Evolutionary conservation across 2,797 vertebrate genomes (phyloP).

Genomic region (Prunella strophiata): DNA sequence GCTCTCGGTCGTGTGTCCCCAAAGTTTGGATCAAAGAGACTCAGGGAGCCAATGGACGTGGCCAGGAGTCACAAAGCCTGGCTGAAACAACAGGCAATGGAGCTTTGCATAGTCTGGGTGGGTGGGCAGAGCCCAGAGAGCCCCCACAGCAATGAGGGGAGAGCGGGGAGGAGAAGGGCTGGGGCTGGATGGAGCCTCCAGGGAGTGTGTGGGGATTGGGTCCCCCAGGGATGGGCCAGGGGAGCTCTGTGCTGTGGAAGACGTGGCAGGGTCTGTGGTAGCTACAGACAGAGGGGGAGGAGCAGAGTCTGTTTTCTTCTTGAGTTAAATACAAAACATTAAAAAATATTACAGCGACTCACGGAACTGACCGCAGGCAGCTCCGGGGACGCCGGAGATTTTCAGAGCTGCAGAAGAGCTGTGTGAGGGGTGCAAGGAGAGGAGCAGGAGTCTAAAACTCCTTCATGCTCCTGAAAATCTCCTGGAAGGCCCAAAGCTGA

Average conservation of each 20-base stretch:
- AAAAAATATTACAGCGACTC: background rate
- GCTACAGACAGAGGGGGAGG: background rate
- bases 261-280: background rate
- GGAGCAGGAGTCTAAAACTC: background rate
- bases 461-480: background rate
- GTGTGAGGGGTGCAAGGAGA: background rate
- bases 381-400: background rate
- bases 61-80: conserved; percentile 46
- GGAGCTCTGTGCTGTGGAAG: background rate
- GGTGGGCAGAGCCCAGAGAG: background rate
- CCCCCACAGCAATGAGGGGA: background rate
- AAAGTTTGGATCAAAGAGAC: background rate
- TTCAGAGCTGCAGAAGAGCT: background rate
- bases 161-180: background rate
- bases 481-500: background rate
- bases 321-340: conserved; percentile 31
- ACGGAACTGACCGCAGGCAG: background rate
- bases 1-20: background rate
- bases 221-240: fast-evolving
- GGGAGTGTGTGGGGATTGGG: fast-evolving
- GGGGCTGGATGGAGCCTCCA: background rate
- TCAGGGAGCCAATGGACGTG: conserved; percentile 4
- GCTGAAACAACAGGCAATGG: background rate
- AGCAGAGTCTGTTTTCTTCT: background rate
- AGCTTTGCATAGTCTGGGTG: conserved; percentile 52